These are phyloP conservation scores for Tinamus major DNA, from an alignment of 2,797 vertebrate species.

Conservation along the genomic window DNA sequence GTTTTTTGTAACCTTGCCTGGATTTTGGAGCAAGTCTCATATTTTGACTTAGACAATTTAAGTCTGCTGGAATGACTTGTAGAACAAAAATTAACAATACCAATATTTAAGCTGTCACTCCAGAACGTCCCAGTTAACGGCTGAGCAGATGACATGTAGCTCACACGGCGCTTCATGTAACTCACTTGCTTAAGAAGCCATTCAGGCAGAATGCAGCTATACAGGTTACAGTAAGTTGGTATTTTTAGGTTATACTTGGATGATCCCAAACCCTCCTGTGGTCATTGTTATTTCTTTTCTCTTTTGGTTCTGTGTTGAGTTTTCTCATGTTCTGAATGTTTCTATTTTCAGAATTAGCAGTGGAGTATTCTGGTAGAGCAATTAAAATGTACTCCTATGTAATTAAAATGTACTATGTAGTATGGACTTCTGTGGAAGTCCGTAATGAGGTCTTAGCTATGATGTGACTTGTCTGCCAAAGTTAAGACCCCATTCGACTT, in stretches of 20 bases:
- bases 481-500: neutral
- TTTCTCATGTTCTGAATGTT: neutral
- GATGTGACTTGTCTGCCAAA: neutral
- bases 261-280: neutral
- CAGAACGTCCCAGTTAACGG: neutral
- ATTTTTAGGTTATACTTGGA: conserved; percentile 33
- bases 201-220: neutral
- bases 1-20: neutral
- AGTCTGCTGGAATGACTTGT: conserved; percentile 32
- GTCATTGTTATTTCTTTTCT: neutral
- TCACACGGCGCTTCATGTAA: neutral
- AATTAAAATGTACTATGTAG: neutral
- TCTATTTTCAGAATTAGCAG: neutral
- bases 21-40: neutral
- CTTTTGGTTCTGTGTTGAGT: neutral
- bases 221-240: neutral
- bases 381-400: neutral
- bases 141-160: neutral
- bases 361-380: neutral
- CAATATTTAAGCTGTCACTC: conserved; percentile 61
- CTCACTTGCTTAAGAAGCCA: conserved; percentile 19
- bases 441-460: neutral
- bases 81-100: conserved; percentile 49
- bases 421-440: neutral
- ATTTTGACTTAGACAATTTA: neutral